A percentile compares a stretch with the other conserved stretches of the same genome.
Evolutionary conservation across 35 echinoderm and acorn worm genomes (phyloP).

Genomic region (Eucidaris tribuloides): DNA sequence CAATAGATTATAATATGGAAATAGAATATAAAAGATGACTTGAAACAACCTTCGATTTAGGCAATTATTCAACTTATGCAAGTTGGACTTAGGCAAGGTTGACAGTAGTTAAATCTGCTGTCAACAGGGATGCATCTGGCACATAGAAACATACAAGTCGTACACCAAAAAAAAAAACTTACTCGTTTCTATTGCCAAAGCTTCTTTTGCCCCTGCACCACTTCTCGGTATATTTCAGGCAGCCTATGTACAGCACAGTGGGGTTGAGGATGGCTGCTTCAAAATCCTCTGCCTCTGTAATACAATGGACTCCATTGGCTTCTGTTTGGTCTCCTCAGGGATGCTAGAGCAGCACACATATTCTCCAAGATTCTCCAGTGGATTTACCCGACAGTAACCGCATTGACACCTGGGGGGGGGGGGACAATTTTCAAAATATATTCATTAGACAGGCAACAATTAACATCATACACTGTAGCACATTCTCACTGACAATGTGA

Average conservation of each 20-base stretch:
- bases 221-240: background rate
- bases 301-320: background rate
- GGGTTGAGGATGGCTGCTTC: background rate
- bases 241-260: background rate
- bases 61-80: background rate
- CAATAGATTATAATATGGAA: background rate
- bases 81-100: background rate
- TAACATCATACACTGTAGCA: background rate
- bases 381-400: background rate
- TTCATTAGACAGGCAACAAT: background rate
- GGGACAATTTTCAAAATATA: too few species aligned
- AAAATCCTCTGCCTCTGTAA: background rate
- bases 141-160: too few species aligned
- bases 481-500: background rate
- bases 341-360: background rate
- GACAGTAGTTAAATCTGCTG: too few species aligned
- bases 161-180: too few species aligned
- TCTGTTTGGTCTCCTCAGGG: background rate
- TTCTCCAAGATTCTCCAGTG: background rate
- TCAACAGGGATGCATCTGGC: too few species aligned
- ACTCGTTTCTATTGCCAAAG: background rate
- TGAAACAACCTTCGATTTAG: background rate
- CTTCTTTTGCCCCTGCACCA: background rate
- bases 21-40: background rate
- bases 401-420: slow-evolving; percentile 14